A percentile compares a stretch with the other conserved stretches of the same genome.
phyloP scores from a whole-genome alignment of 2,113 vertebrate species.

The Promerops cafer region DNA sequence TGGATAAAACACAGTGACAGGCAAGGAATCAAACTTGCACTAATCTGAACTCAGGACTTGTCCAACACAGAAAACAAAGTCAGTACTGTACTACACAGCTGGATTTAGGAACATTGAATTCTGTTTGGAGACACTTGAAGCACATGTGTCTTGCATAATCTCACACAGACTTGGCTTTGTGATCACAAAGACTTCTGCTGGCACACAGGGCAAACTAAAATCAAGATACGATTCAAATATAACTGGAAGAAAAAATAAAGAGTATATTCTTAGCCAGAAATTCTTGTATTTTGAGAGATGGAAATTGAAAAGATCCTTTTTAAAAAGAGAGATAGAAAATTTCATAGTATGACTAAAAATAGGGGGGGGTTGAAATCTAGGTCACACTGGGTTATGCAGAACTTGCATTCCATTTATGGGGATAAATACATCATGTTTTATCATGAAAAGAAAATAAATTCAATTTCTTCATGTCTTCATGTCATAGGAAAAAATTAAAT shows the following conservation, averaged over 20 bases:
- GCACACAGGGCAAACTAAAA: neutral
- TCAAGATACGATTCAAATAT: neutral
- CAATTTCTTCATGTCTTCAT: neutral
- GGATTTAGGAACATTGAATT: neutral
- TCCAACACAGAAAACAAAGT: neutral
- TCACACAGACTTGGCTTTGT: neutral
- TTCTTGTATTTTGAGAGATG: neutral
- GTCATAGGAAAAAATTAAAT: neutral
- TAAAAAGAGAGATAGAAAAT: neutral
- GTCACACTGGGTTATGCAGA: neutral
- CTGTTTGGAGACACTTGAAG: neutral
- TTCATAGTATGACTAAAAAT: neutral
- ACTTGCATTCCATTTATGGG: neutral
- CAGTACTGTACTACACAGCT: neutral
- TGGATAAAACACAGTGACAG: neutral
- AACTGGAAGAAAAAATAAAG: neutral
- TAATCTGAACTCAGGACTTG: neutral
- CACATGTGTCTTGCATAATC: neutral
- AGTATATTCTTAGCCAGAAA: neutral
- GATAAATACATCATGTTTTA: neutral
- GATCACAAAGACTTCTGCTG: neutral
- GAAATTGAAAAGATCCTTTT: neutral
- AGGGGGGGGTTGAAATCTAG: neutral
- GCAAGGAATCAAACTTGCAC: neutral
- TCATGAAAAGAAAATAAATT: neutral